phyloP scores from a whole-genome alignment of 2,113 vertebrate genomes.

The Neotoma lepida region DNA sequence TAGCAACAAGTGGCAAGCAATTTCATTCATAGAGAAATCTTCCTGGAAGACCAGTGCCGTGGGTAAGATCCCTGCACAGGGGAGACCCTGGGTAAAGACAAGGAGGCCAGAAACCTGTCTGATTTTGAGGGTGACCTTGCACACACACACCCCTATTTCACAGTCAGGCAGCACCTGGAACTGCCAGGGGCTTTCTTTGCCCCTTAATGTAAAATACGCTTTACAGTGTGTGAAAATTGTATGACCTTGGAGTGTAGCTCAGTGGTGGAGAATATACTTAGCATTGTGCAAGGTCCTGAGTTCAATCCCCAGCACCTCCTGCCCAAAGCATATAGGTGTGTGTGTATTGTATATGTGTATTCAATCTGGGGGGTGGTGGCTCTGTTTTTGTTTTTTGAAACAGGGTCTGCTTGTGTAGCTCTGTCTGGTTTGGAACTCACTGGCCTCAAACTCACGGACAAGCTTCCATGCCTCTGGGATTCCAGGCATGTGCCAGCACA shows the following conservation, averaged over 20 bases:
- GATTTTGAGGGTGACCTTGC: not conserved
- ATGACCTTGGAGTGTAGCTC: not conserved
- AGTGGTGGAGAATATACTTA: not conserved
- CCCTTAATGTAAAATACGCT: constrained; percentile 2
- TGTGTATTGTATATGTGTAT: not conserved
- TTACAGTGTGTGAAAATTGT: not conserved
- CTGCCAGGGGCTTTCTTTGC: not conserved
- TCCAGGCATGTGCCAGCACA: not conserved
- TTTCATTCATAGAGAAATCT: not conserved
- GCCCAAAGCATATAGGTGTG: not conserved
- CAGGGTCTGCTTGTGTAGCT: not conserved
- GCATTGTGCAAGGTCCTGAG: not conserved
- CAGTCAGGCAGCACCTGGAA: not conserved
- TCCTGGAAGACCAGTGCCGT: not conserved
- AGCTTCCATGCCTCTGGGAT: not conserved
- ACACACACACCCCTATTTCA: not conserved
- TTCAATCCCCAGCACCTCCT: not conserved
- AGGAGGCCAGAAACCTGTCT: constrained; percentile 1
- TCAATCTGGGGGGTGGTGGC: not conserved
- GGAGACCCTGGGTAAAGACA: not conserved
- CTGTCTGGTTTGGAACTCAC: not conserved
- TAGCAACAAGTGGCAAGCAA: not conserved
- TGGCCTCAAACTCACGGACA: not conserved
- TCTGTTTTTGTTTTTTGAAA: not conserved
- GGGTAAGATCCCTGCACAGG: not conserved